Evolutionary conservation across 2,797 vertebrate species (phyloP).

Genomic region (Varecia variegata): DNA sequence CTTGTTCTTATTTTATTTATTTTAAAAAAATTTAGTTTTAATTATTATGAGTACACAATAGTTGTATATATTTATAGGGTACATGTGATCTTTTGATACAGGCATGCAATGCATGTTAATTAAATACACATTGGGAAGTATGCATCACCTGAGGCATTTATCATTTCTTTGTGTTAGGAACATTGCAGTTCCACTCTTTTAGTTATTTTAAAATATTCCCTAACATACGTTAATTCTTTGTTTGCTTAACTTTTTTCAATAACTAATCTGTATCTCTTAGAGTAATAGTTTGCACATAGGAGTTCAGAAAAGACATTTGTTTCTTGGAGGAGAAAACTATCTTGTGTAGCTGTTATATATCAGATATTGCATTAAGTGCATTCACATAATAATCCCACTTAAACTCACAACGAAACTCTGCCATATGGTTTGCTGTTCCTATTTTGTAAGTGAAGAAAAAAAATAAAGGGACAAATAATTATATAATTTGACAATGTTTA

Average conservation of each 20-base stretch:
- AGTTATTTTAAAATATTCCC: neutral
- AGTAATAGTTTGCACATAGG: neutral
- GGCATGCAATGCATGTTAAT: neutral
- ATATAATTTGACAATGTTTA: neutral
- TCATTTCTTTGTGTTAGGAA: neutral
- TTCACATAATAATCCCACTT: neutral
- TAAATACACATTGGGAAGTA: neutral
- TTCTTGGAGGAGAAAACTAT: neutral
- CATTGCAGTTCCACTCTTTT: neutral
- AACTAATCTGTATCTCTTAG: neutral
- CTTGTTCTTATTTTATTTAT: neutral
- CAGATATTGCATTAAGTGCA: neutral
- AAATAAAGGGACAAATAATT: neutral
- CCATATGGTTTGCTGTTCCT: neutral
- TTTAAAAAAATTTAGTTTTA: neutral
- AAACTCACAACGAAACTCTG: neutral
- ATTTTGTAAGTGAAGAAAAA: neutral
- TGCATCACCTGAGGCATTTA: neutral
- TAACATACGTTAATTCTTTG: neutral
- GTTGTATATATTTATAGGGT: neutral
- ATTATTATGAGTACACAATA: neutral
- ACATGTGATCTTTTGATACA: neutral
- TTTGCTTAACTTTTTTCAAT: neutral
- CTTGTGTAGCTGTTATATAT: neutral
- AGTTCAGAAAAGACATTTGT: neutral